Conservation (phyloP, 2,113 vertebrate species). For the Pseudorhombus dupliciocellatus region DNA sequence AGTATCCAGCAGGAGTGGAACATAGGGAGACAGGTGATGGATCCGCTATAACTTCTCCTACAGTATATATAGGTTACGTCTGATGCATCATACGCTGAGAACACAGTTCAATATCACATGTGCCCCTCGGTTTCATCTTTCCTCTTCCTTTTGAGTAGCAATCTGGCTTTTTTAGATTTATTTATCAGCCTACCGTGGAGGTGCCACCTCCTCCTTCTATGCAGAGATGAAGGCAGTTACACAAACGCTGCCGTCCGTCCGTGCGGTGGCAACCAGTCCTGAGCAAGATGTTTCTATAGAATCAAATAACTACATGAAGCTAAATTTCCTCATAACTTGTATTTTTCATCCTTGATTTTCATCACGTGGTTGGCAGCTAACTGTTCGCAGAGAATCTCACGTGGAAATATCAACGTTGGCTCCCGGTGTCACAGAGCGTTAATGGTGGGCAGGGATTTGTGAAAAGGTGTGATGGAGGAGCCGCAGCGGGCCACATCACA, state of each 20-base stretch:
- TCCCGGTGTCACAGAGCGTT: slow-evolving; percentile 8
- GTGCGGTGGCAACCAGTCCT: too few species aligned
- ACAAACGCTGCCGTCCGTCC: too few species aligned
- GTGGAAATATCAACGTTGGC: slow-evolving; percentile 22
- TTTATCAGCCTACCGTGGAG: not conserved
- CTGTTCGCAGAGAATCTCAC: slow-evolving; percentile 22
- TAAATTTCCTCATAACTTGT: too few species aligned
- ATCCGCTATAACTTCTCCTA: not conserved
- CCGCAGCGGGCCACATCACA: not conserved
- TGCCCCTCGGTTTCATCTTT: not conserved
- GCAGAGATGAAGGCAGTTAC: too few species aligned
- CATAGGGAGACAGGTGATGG: slow-evolving; percentile 1
- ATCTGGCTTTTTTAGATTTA: not conserved
- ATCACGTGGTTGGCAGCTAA: too few species aligned
- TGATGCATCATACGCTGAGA: not conserved
- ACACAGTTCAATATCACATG: not conserved
- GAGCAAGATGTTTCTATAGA: too few species aligned
- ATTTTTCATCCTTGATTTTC: too few species aligned
- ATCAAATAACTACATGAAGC: too few species aligned
- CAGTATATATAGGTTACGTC: not conserved
- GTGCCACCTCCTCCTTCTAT: too few species aligned
- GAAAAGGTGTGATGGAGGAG: not conserved
- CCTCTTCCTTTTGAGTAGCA: not conserved
- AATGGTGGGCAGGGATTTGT: not conserved
- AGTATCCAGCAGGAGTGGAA: slow-evolving; percentile 10